A percentile compares a stretch with the other conserved stretches of the same genome.
These are phyloP conservation scores for Microtus ochrogaster DNA, from an alignment of 2,113 vertebrate genomes.

Conservation along the genomic window DNA sequence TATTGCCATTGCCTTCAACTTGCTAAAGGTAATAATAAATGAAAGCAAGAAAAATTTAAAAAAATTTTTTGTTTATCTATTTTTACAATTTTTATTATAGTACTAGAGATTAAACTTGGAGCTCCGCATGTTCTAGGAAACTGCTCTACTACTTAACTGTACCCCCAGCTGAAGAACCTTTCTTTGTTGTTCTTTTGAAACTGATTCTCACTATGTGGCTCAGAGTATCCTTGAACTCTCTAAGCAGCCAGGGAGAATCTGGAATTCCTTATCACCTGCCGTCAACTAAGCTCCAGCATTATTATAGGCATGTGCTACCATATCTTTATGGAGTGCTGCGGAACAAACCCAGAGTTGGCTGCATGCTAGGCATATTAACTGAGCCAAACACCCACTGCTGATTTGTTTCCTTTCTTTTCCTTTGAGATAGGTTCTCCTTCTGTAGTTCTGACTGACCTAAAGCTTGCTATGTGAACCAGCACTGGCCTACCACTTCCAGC, in stretches of 20 bases:
- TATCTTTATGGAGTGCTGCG: neutral
- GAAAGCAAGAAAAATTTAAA: neutral
- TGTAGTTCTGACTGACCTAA: neutral
- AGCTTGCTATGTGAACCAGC: neutral
- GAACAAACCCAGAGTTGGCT: neutral
- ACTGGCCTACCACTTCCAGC: neutral
- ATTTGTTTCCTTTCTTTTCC: neutral
- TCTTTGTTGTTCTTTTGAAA: neutral
- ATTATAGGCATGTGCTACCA: neutral
- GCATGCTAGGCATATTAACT: neutral
- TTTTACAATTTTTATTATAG: neutral
- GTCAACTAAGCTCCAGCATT: neutral
- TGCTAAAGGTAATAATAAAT: accelerated
- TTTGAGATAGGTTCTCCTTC: neutral
- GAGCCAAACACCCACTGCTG: neutral
- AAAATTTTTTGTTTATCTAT: neutral
- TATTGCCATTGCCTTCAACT: neutral
- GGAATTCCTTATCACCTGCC: neutral
- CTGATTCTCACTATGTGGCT: neutral
- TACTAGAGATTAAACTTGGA: neutral
- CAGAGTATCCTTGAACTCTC: neutral
- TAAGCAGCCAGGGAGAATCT: neutral
- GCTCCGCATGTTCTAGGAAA: neutral
- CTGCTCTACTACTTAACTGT: neutral
- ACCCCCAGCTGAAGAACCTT: neutral